Base-by-base conservation (phyloP, 64 coral and sea anemone genomes). In the Trachythela sp. region DNA sequence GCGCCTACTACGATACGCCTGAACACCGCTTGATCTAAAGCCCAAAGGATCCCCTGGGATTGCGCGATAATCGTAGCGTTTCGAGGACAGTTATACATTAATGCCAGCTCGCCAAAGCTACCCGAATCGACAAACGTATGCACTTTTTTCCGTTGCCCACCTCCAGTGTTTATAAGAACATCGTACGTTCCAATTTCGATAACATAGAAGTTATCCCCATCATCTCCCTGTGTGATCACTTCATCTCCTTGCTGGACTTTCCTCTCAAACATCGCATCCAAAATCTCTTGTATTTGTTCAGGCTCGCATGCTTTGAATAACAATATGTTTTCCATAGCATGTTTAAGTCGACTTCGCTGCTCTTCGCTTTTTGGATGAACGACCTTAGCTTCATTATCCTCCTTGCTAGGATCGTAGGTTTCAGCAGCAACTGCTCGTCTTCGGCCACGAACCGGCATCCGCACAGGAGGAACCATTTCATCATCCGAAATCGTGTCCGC, bases 181-280 rank as follows among this genome's bases (percentile, higher is more conserved):
- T 95, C 96, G 39, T 93, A 99, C 45, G 92, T 91, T 8, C 96
- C 96, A 58, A 77, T 93, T 54, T 99, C 94, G 76, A 99, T 90
- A 24, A 99, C 96, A 85, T 99, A 99, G 88, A 99, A 99, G 83
- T 99, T 95, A 85, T 99, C 96, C 27, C 96, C 96, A 39, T 99
- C 96, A 51, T 68, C 96, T 31, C 96, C 96, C 48, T 94, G 93
- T 71, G 88, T 90, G 64, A 99, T 99, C 31, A 99, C 89, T 54
- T 93, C 56, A 8, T 99, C 96, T 72, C 88, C 96, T 22, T 84
- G 40, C 39, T 89, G 90, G n/a, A 99, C 96, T 85, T 92, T 92
- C 39, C 88, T 92, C 83, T 99, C 96, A 89, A 95, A 94, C 96
- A 99, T 99, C 8, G 96, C 93, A 29, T 95, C 89, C 42, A 99